Conservation (phyloP, 2,797 vertebrate genomes). For the Amblyraja radiata region DNA sequence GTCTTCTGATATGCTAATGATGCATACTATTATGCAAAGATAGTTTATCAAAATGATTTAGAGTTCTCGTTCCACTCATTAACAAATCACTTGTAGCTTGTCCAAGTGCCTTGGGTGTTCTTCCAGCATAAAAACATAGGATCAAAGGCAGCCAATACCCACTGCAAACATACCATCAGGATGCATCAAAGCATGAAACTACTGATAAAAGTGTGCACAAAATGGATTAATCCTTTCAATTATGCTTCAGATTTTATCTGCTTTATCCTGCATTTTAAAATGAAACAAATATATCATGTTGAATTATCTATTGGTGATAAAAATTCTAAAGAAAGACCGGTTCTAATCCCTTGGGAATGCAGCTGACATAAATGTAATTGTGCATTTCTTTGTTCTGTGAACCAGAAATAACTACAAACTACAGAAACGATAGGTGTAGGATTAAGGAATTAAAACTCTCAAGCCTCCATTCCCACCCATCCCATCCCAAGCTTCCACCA, state of each 20-base stretch:
- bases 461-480: no score
- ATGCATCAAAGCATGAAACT: neutral
- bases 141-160: constrained; percentile 15
- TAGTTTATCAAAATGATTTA: neutral
- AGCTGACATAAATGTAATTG: neutral
- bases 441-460: neutral
- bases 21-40: constrained; percentile 3
- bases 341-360: neutral
- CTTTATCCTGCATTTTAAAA: neutral
- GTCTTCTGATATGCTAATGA: neutral
- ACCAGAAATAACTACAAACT: neutral
- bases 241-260: neutral
- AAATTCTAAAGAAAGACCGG: neutral
- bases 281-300: constrained; percentile 14
- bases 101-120: neutral
- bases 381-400: neutral
- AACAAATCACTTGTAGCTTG: neutral
- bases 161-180: neutral
- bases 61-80: neutral
- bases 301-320: neutral
- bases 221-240: neutral
- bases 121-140: neutral
- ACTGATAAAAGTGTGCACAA: neutral
- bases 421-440: neutral
- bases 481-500: no score